Conservation (phyloP, 2,888 invertebrate species). For the Dioctria linearis region DNA sequence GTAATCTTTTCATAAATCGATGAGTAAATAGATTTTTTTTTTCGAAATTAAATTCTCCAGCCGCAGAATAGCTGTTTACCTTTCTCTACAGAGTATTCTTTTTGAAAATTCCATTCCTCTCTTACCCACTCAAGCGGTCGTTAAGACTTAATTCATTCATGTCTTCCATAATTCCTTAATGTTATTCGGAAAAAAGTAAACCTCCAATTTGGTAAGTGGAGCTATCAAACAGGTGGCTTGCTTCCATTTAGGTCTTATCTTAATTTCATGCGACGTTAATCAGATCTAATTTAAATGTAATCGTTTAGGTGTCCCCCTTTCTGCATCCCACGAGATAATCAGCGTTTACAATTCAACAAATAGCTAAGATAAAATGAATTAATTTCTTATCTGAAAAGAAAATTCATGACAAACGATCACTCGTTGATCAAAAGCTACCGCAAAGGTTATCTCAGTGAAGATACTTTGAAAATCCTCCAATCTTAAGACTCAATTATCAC, state of each 20-base stretch:
- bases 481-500: constrained; percentile 59
- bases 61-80: too few relatives aligned
- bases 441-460: constrained; percentile 19
- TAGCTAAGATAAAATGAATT: constrained; percentile 50
- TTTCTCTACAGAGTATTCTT: too few relatives aligned
- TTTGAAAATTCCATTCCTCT: too few relatives aligned
- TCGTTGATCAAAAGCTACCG: constrained; percentile 50
- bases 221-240: constrained; percentile 45
- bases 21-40: too few relatives aligned
- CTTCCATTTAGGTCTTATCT: constrained; percentile 50
- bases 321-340: constrained; percentile 35
- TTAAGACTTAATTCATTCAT: constrained; percentile 1
- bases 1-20: too few relatives aligned
- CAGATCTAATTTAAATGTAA: constrained; percentile 52
- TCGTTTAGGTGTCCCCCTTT: constrained; percentile 39
- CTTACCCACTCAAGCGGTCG: neutral
- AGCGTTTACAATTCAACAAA: constrained; percentile 49
- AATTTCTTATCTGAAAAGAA: constrained; percentile 16
- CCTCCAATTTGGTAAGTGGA: constrained; percentile 16
- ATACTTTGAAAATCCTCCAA: constrained; percentile 33
- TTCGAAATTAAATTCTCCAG: too few relatives aligned
- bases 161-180: too few relatives aligned
- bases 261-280: constrained; percentile 51
- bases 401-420: constrained; percentile 49
- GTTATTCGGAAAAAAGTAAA: too few relatives aligned